Evolutionary conservation across 2,113 vertebrate species (phyloP).

Genomic region (Riparia riparia): DNA sequence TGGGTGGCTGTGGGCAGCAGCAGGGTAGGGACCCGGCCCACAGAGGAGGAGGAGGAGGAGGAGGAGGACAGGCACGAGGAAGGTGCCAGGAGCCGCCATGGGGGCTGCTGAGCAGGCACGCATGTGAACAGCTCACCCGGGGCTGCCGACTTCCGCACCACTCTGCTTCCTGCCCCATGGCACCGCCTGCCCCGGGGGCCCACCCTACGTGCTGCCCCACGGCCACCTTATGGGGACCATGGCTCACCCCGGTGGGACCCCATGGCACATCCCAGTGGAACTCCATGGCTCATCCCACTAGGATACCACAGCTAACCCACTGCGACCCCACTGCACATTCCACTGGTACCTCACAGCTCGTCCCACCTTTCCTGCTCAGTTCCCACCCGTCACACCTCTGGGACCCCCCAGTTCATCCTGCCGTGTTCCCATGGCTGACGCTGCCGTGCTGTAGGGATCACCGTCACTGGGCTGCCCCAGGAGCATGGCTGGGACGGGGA

Average conservation of each 20-base stretch:
- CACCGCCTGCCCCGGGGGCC: neutral
- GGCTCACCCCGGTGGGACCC: neutral
- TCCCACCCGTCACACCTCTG: neutral
- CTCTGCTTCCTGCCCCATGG: neutral
- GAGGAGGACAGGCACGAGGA: neutral
- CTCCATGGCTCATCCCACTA: accelerated
- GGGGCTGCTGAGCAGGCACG: accelerated
- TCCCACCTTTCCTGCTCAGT: neutral
- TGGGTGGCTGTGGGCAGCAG: neutral
- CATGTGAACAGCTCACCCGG: accelerated
- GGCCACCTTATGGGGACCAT: accelerated
- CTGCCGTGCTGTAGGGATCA: neutral
- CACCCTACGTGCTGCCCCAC: accelerated
- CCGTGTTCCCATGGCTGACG: accelerated
- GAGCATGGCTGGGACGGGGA: neutral
- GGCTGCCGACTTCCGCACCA: neutral
- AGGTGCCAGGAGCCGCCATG: neutral
- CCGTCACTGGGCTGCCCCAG: neutral
- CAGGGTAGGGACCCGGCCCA: neutral
- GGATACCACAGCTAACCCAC: neutral
- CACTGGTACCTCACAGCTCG: neutral
- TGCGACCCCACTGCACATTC: accelerated
- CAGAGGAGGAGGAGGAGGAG: neutral
- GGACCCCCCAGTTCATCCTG: too few species aligned
- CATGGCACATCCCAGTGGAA: accelerated